Conservation (phyloP, 2,797 vertebrate genomes). For the Aeoliscus strigatus region DNA sequence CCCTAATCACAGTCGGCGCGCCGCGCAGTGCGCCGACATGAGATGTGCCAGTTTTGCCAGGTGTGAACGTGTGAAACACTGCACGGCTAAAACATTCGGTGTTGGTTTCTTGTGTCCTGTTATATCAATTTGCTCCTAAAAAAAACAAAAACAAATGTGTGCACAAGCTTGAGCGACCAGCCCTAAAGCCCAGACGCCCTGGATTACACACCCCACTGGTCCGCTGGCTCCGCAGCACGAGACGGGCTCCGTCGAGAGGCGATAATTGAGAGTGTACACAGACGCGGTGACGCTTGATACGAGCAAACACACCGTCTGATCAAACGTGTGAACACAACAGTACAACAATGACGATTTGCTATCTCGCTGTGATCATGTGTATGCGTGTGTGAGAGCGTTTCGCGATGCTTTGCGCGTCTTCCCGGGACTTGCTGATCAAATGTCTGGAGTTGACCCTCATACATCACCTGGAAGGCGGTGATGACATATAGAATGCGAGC, state of each 20-base stretch:
- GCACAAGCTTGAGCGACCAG: conserved; percentile 45
- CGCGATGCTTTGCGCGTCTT: conserved; percentile 33
- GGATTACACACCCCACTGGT: conserved; percentile 52
- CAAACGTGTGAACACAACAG: conserved; percentile 41
- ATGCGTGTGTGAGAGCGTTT: conserved; percentile 16
- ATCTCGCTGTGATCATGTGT: conserved; percentile 36
- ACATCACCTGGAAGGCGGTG: conserved; percentile 18
- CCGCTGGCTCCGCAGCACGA: conserved; percentile 33
- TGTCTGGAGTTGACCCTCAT: conserved; percentile 40
- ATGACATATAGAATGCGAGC: no score
- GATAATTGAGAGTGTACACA: conserved; percentile 55
- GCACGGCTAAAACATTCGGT: not conserved
- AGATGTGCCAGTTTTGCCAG: conserved; percentile 10
- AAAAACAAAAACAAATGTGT: conserved; percentile 36
- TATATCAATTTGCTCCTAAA: conserved; percentile 16
- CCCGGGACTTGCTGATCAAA: conserved; percentile 54
- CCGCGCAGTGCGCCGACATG: conserved; percentile 8
- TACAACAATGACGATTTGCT: conserved; percentile 30
- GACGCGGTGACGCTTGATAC: conserved; percentile 52
- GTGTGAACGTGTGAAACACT: conserved; percentile 17
- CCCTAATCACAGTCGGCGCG: not conserved
- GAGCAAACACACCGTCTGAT: conserved; percentile 57
- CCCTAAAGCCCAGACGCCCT: conserved; percentile 31
- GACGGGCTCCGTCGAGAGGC: conserved; percentile 28
- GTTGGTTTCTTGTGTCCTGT: not conserved